These are phyloP conservation scores for Gymnocephalus cernua DNA, from an alignment of 2,113 vertebrate species.

Conservation along the genomic window DNA sequence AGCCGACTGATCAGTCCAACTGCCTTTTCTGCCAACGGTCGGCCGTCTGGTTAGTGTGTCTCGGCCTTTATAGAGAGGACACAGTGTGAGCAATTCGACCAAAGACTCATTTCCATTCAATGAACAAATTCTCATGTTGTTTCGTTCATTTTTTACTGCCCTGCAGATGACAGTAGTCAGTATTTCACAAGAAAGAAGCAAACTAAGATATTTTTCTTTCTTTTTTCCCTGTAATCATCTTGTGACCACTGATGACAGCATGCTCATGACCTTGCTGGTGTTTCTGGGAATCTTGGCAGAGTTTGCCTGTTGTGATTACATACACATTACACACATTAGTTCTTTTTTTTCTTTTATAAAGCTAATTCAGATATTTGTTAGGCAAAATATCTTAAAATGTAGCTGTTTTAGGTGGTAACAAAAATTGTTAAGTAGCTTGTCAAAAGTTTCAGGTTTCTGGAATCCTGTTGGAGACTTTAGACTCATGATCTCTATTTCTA, in stretches of 20 bases:
- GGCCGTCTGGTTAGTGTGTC: too few relatives aligned
- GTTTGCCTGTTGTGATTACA: neutral
- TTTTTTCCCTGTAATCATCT: neutral
- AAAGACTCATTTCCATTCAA: neutral
- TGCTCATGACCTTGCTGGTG: neutral
- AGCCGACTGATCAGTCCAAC: too few relatives aligned
- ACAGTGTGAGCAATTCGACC: neutral
- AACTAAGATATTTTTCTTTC: neutral
- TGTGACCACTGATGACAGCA: conserved; percentile 1
- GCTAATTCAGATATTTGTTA: neutral
- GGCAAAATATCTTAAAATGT: too few relatives aligned
- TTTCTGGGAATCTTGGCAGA: neutral
- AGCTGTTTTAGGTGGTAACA: too few relatives aligned
- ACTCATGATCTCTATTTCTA: neutral
- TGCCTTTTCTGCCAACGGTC: too few relatives aligned
- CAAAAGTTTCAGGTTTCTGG: neutral
- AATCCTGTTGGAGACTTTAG: neutral
- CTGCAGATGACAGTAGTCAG: neutral
- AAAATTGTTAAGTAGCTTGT: neutral
- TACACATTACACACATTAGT: neutral
- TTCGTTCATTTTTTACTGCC: neutral
- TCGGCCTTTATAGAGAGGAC: neutral
- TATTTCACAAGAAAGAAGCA: neutral
- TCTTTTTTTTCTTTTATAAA: neutral
- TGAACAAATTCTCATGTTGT: neutral